Percentiles rank a stretch among this genome's conserved stretches.
These are phyloP conservation scores for Pagrus major DNA, from an alignment of 2,113 vertebrate species.

Conservation along the genomic window DNA sequence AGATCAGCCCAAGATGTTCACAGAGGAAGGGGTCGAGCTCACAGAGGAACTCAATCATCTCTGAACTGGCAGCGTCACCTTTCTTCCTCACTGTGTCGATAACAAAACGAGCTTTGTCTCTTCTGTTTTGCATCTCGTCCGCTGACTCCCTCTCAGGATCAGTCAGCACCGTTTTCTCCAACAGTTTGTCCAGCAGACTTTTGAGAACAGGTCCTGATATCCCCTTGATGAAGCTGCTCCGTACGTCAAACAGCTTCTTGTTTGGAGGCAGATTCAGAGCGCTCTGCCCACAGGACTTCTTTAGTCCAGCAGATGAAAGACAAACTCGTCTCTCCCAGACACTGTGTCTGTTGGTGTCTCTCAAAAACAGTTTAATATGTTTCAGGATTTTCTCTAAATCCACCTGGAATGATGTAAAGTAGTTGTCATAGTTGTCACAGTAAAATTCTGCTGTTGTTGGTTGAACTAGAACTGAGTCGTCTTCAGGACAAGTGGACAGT, in stretches of 20 bases:
- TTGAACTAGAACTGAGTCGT: conserved; percentile 8
- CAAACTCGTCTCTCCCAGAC: conserved; percentile 11
- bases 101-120: conserved; percentile 32
- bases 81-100: conserved; percentile 40
- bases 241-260: too few relatives aligned
- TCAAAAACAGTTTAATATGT: not conserved
- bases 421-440: conserved; percentile 4
- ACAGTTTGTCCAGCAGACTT: conserved; percentile 31
- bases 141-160: conserved; percentile 9
- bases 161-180: conserved; percentile 6
- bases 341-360: not conserved
- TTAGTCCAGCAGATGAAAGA: not conserved
- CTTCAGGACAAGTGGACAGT: conserved; percentile 26
- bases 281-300: not conserved
- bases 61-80: conserved; percentile 33
- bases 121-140: not conserved
- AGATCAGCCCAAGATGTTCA: too few relatives aligned
- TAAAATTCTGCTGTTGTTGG: conserved; percentile 43
- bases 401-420: conserved; percentile 28
- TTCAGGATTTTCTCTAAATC: rapidly evolving
- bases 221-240: not conserved
- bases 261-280: too few relatives aligned
- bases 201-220: conserved; percentile 24
- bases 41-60: conserved; percentile 30
- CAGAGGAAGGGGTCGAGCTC: too few relatives aligned